phyloP scores from a whole-genome alignment of 2,113 vertebrate species.

The Odobenus rosmarus region DNA sequence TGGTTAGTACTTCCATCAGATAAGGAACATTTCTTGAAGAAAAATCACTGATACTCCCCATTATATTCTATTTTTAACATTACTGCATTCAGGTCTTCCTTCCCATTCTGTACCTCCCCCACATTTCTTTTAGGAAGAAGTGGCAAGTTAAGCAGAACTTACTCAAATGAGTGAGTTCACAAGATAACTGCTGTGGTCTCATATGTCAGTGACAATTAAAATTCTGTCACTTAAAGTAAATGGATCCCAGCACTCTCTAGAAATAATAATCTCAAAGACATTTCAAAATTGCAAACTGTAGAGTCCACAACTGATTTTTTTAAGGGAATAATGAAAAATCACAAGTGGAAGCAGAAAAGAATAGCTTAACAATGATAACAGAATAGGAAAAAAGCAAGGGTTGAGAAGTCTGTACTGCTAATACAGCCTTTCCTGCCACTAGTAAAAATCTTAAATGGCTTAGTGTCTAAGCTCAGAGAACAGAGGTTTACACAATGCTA shows the following conservation, averaged over 20 bases:
- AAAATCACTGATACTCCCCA: background rate
- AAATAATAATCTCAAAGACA: background rate
- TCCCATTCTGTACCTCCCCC: accelerated
- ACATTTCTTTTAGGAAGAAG: background rate
- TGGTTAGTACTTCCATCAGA: background rate
- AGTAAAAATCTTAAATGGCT: background rate
- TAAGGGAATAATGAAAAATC: background rate
- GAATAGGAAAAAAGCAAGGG: background rate
- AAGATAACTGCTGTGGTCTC: background rate
- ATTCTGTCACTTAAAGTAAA: conserved; percentile 32
- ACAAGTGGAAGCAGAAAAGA: background rate
- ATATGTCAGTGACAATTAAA: background rate
- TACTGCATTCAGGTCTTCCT: background rate
- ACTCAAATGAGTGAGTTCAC: background rate
- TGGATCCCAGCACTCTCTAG: background rate
- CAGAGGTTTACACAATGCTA: background rate
- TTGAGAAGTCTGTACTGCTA: background rate
- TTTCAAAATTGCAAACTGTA: background rate
- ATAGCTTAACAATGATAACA: background rate
- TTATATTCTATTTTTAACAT: background rate
- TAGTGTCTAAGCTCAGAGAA: background rate
- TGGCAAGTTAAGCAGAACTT: background rate
- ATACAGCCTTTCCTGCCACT: background rate
- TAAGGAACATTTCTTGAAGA: background rate
- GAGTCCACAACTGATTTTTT: background rate